Conservation (phyloP, 2,888 invertebrate species). For the Limnephilus auricula region DNA sequence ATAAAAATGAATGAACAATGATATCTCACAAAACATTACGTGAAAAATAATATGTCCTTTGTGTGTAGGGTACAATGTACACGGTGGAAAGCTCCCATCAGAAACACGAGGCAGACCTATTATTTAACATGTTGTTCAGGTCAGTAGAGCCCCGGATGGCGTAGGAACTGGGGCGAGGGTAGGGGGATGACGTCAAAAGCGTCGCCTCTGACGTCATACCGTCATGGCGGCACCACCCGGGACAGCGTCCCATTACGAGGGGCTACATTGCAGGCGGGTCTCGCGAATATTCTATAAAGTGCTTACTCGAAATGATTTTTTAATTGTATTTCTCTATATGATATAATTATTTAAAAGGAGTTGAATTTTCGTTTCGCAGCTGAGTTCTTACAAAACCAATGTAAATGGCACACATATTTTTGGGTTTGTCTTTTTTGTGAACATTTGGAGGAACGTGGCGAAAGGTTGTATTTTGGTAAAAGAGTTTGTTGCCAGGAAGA, state of each 20-base stretch:
- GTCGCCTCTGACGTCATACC: conserved; percentile 55
- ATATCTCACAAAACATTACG: neutral
- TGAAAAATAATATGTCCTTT: conserved; percentile 23
- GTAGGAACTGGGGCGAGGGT: neutral
- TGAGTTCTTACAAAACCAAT: no score
- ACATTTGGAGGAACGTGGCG: neutral
- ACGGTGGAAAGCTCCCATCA: neutral
- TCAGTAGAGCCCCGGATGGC: conserved; percentile 34
- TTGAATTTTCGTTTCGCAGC: neutral
- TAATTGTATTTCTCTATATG: neutral
- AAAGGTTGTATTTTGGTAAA: neutral
- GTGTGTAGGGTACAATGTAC: neutral
- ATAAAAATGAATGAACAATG: neutral
- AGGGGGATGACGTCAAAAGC: conserved; percentile 58
- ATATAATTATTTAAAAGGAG: neutral
- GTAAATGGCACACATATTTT: neutral
- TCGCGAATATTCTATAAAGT: neutral
- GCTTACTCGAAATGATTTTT: neutral
- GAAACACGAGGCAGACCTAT: conserved; percentile 37
- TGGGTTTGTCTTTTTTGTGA: neutral
- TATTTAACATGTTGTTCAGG: conserved; percentile 52
- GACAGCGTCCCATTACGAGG: conserved; percentile 41
- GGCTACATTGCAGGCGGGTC: conserved; percentile 6
- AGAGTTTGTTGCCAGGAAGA: no score
- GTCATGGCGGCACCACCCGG: conserved; percentile 24